Percentiles rank a stretch among this genome's conserved stretches.
These are phyloP conservation scores for Aphelenchoides fujianensis DNA, from an alignment of 1,140 invertebrate species.

Conservation along the genomic window DNA sequence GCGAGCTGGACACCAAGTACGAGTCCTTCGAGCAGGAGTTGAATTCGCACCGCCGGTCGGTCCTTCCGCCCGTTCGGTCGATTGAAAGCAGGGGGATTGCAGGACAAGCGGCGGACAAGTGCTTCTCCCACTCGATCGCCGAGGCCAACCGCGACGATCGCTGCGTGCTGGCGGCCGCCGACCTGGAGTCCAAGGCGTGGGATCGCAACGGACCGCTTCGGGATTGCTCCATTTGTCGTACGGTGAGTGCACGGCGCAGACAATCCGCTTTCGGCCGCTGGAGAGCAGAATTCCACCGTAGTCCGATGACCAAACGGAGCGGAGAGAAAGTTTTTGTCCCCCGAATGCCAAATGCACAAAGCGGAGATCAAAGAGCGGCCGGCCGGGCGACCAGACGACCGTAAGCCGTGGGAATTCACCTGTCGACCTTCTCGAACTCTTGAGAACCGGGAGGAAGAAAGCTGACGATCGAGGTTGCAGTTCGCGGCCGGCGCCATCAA, in stretches of 20 bases:
- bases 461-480: no score
- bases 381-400: no score
- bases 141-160: conserved; percentile 60
- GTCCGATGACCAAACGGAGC: no score
- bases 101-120: conserved; percentile 55
- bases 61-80: no score
- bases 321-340: no score
- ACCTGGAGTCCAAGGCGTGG: conserved; percentile 58
- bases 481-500: conserved; percentile 62
- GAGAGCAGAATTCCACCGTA: no score
- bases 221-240: conserved; percentile 59
- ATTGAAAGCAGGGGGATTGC: conserved; percentile 21
- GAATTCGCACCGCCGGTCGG: conserved; percentile 48
- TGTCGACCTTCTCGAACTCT: no score
- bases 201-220: conserved; percentile 55
- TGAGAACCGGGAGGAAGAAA: no score
- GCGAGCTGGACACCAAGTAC: conserved; percentile 54
- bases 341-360: no score
- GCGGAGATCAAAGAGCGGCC: no score
- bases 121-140: conserved; percentile 57
- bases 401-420: no score
- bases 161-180: conserved; percentile 54
- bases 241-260: conserved; percentile 41
- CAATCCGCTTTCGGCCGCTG: conserved; percentile 11
- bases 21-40: conserved; percentile 54